Evolutionary conservation across 2,113 vertebrate species (phyloP).

Genomic region (Panthera leo): DNA sequence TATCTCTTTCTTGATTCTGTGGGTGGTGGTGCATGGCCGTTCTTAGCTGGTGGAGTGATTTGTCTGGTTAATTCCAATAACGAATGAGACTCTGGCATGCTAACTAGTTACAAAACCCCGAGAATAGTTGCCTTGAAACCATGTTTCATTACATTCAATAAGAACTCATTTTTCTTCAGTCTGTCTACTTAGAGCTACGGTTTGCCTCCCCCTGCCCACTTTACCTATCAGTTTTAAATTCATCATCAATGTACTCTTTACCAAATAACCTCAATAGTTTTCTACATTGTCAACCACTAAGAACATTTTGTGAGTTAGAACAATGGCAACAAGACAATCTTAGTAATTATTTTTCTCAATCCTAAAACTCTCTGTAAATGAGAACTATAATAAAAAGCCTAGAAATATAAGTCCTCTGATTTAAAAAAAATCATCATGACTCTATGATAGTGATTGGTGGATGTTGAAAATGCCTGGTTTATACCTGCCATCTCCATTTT

Average conservation of each 20-base stretch:
- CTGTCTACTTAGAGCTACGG: not conserved
- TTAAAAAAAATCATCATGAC: not conserved
- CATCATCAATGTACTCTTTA: not conserved
- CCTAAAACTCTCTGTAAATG: not conserved
- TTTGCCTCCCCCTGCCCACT: not conserved
- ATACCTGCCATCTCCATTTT: not conserved
- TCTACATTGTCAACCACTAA: not conserved
- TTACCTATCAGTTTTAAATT: not conserved
- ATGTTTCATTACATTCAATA: not conserved
- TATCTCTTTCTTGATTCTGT: not conserved
- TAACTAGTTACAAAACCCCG: not conserved
- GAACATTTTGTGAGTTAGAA: not conserved
- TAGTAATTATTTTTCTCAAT: not conserved
- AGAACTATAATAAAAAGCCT: not conserved
- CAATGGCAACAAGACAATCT: not conserved
- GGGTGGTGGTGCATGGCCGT: not conserved
- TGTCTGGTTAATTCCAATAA: not conserved
- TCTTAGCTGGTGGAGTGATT: not conserved
- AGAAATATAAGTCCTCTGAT: not conserved
- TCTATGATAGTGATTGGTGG: not conserved
- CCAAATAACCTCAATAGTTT: not conserved
- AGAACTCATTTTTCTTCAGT: not conserved
- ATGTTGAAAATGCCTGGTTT: not conserved
- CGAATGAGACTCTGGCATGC: not conserved
- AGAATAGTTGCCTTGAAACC: not conserved